A percentile compares a stretch with the other conserved stretches of the same genome.
Evolutionary conservation across 2,113 vertebrate genomes (phyloP).

Genomic region (Cyprinodon variegatus): DNA sequence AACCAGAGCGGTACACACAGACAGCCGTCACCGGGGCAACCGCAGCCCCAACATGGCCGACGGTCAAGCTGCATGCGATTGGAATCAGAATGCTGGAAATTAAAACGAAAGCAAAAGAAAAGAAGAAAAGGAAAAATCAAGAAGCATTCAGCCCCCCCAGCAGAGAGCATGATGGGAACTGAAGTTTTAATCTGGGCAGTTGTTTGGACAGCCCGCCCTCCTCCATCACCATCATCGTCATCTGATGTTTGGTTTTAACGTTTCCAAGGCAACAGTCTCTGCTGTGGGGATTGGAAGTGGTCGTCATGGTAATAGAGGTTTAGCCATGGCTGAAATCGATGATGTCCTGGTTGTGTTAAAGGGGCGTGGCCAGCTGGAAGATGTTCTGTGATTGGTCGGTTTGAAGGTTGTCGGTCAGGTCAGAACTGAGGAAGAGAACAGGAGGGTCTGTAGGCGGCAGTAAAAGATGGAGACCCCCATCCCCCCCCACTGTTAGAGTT

Average conservation of each 20-base stretch:
- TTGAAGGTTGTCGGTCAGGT: constrained; percentile 49
- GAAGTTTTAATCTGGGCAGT: constrained; percentile 45
- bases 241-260: constrained; percentile 57
- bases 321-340: constrained; percentile 53
- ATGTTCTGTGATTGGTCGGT: constrained; percentile 71
- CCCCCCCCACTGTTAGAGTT: not conserved
- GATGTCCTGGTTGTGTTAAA: constrained; percentile 54
- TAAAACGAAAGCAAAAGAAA: constrained; percentile 4
- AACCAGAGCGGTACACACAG: constrained; percentile 37
- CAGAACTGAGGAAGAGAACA: constrained; percentile 46
- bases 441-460: not conserved
- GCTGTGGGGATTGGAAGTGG: constrained; percentile 17
- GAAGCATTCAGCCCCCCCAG: constrained; percentile 48
- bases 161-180: constrained; percentile 68
- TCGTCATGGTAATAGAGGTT: constrained; percentile 47
- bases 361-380: constrained; percentile 70
- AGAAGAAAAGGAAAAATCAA: constrained; percentile 30
- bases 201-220: constrained; percentile 30
- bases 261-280: constrained; percentile 69
- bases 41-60: constrained; percentile 21
- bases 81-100: constrained; percentile 38
- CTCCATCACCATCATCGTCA: constrained; percentile 36
- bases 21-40: constrained; percentile 10
- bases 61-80: constrained; percentile 1
- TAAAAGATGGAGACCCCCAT: not conserved